Conservation (phyloP, 2,888 invertebrate genomes). For the Thymelicus acteon region DNA sequence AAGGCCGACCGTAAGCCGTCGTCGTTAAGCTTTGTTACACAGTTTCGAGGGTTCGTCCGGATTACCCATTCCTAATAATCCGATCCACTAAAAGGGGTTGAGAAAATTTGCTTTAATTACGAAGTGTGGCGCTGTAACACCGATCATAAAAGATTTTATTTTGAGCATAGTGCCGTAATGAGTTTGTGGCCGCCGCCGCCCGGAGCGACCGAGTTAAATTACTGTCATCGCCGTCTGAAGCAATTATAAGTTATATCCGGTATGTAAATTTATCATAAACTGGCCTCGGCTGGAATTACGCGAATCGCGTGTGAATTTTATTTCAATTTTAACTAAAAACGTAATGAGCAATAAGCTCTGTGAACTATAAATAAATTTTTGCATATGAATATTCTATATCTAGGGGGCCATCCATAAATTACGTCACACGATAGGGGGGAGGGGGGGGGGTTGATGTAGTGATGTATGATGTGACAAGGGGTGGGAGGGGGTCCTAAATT, state of each 20-base stretch:
- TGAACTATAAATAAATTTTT: too few relatives aligned
- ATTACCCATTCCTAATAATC: constrained; percentile 7
- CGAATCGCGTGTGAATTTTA: neutral
- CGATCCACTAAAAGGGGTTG: constrained; percentile 2
- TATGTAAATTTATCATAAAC: constrained; percentile 1
- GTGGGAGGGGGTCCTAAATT: too few relatives aligned
- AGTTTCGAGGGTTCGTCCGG: neutral
- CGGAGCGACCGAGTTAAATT: constrained; percentile 1
- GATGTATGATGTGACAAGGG: too few relatives aligned
- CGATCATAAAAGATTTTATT: constrained; percentile 7
- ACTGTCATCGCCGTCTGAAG: neutral
- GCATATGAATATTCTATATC: too few relatives aligned
- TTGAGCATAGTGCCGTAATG: constrained; percentile 2
- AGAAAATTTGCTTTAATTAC: constrained; percentile 8
- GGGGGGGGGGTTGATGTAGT: too few relatives aligned
- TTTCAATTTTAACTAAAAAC: neutral
- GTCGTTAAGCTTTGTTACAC: constrained; percentile 6
- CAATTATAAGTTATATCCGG: constrained; percentile 4
- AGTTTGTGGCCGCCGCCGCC: neutral
- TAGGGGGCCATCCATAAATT: too few relatives aligned
- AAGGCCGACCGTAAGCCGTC: neutral
- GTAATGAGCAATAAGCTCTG: neutral
- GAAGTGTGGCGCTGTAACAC: neutral
- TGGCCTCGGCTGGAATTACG: neutral
- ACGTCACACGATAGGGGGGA: too few relatives aligned